Conservation (phyloP, 2,113 vertebrate species). For the Hippoglossus stenolepis region DNA sequence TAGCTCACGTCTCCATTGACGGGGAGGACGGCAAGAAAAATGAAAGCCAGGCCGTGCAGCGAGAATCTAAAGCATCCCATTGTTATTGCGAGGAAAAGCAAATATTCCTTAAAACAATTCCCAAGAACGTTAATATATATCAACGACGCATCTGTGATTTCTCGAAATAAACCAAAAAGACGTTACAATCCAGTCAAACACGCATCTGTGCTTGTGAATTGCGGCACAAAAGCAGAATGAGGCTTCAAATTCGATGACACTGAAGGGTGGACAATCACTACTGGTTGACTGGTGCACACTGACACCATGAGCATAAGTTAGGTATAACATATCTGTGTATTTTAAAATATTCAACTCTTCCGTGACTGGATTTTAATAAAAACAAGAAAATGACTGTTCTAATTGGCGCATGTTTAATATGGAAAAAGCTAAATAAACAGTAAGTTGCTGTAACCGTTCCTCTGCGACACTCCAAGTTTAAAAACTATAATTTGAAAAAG, state of each 20-base stretch:
- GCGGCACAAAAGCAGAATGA: neutral
- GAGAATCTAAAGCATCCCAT: neutral
- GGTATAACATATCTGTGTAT: conserved; percentile 34
- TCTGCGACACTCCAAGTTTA: too few relatives aligned
- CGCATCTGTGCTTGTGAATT: neutral
- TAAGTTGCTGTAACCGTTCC: too few relatives aligned
- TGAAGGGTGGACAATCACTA: conserved; percentile 15
- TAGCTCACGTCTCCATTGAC: conserved; percentile 76
- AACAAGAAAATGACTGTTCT: too few relatives aligned
- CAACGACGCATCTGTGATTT: neutral
- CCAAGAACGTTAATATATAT: neutral
- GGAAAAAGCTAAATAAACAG: too few relatives aligned
- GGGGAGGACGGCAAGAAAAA: neutral
- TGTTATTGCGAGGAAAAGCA: neutral
- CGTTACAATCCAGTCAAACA: neutral
- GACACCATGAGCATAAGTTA: conserved; percentile 68
- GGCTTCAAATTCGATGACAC: neutral
- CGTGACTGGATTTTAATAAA: neutral
- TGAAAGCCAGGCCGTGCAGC: too few relatives aligned
- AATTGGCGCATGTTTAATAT: too few relatives aligned
- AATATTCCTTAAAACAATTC: neutral
- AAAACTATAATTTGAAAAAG: too few relatives aligned
- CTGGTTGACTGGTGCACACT: conserved; percentile 52
- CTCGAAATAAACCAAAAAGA: neutral
- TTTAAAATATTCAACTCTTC: neutral